Percentiles rank a stretch among this genome's conserved stretches.
Evolutionary conservation across 2,888 invertebrate species (phyloP).

Genomic region (Rotaria socialis): DNA sequence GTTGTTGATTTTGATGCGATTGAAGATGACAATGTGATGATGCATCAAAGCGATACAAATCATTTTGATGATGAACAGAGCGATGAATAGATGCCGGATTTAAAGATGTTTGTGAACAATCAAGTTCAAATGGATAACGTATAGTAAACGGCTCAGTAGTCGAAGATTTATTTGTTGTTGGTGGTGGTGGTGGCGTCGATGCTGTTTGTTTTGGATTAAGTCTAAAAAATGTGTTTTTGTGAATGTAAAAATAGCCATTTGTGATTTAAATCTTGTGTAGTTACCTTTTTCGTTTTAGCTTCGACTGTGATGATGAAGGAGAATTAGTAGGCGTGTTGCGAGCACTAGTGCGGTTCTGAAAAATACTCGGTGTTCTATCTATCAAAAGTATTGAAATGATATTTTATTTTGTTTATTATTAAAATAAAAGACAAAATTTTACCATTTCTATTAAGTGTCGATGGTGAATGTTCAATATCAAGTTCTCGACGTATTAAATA

Average conservation of each 20-base stretch:
- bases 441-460: background rate
- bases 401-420: background rate
- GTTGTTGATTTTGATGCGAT: background rate
- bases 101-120: background rate
- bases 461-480: background rate
- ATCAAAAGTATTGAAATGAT: background rate
- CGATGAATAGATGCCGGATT: background rate
- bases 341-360: background rate
- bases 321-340: background rate
- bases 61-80: background rate
- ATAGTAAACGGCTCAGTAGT: background rate
- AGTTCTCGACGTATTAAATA: slow-evolving; percentile 13
- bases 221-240: background rate
- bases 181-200: background rate
- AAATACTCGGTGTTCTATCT: background rate
- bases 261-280: background rate
- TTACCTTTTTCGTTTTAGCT: background rate
- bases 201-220: background rate
- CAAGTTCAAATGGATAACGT: background rate
- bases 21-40: background rate
- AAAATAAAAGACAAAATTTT: background rate
- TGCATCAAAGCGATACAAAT: background rate
- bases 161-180: background rate
- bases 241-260: background rate
- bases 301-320: background rate